phyloP scores from a whole-genome alignment of 2,888 invertebrate species.

The Drosophila cyrtoloma region DNA sequence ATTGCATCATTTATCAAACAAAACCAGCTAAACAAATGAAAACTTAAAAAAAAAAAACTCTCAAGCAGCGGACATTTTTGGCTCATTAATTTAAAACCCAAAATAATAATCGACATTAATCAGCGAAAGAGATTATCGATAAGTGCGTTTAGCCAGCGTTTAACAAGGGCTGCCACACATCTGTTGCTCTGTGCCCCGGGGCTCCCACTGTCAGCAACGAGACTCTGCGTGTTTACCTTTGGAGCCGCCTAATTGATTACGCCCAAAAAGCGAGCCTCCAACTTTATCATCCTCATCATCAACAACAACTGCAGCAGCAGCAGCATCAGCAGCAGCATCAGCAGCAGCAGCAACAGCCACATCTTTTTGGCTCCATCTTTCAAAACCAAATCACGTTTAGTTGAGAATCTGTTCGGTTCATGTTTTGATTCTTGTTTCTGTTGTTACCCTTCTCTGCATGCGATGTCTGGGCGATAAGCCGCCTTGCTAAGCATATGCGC shows the following conservation, averaged over 20 bases:
- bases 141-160: constrained; percentile 60
- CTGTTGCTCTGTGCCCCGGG: not conserved
- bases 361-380: constrained; percentile 6
- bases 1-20: constrained; percentile 66
- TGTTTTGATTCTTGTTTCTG: not conserved
- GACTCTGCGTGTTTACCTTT: constrained; percentile 68
- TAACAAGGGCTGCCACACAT: constrained; percentile 4
- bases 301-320: constrained; percentile 9
- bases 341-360: not conserved
- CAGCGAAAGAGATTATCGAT: constrained; percentile 72
- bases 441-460: constrained; percentile 25
- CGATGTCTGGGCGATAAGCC: constrained; percentile 48
- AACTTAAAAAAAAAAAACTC: constrained; percentile 22
- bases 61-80: constrained; percentile 22
- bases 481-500: constrained; percentile 3
- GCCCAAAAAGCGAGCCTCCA: constrained; percentile 48
- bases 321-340: not conserved
- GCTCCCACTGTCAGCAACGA: constrained; percentile 44
- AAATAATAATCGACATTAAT: constrained; percentile 76
- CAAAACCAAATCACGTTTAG: constrained; percentile 34
- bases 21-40: constrained; percentile 54
- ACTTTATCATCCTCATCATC: constrained; percentile 36
- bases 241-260: constrained; percentile 74
- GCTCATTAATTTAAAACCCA: constrained; percentile 53
- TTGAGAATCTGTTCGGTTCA: constrained; percentile 16